Evolutionary conservation across 1,140 invertebrate genomes (phyloP), one percentile per base, ranked within the genome.

Genomic region (Orchesella cincta): DNA sequence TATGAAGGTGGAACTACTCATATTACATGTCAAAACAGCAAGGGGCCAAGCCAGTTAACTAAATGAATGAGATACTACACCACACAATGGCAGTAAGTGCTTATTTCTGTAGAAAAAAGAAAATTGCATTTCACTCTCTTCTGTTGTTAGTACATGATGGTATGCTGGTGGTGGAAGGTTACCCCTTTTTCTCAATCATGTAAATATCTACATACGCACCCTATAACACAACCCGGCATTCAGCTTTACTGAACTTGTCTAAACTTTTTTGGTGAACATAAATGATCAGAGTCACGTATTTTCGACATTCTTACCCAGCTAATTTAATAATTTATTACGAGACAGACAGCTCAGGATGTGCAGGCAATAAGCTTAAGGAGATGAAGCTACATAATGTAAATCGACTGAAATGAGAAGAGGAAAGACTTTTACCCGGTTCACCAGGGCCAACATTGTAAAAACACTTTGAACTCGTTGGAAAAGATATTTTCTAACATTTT

Each of bases 221-320:
- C n/a, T n/a, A n/a, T n/a, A n/a, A n/a, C n/a, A n/a, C n/a, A n/a
- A n/a, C n/a, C n/a, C n/a, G n/a, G n/a, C n/a, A n/a, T n/a, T n/a
- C n/a, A n/a, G n/a, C n/a, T n/a, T n/a, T n/a, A n/a, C n/a, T n/a
- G n/a, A n/a, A n/a, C n/a, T n/a, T n/a, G n/a, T n/a, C n/a, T n/a
- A n/a, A n/a, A n/a, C n/a, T n/a, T n/a, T 57, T 23, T 23, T 23
- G 23, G 8, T 16, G 23, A 57, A 14, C 62, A 67, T 67, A 67
- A 67, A 67, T 67, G 62, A 67, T 67, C 62, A 67, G 31, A 67
- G 62, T 67, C 62, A 67, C 62, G 62, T 67, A 67, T n/a, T 57
- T 67, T 67, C 62, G 62, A 67, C 62, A 67, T 67, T 67, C 62
- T 67, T 67, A 67, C 62, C 26, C 2, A 31, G 62, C 62, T 67